Conservation (phyloP, 92 coral and sea anemone species). For the Plumapathes pennacea region DNA sequence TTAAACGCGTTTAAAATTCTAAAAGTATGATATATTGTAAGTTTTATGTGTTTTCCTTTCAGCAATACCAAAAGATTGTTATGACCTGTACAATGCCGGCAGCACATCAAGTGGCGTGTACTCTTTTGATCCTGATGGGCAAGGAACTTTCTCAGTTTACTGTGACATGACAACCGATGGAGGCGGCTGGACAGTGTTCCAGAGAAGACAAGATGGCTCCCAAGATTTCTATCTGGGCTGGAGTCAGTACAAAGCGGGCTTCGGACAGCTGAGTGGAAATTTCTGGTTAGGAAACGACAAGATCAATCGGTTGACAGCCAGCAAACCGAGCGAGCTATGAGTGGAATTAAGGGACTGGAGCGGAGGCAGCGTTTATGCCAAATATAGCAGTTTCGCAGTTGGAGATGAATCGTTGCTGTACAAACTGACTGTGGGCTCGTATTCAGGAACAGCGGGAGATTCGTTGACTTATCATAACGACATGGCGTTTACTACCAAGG, state of each 20-base stretch:
- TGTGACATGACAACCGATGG: slow-evolving; percentile 62
- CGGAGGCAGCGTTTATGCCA: slow-evolving; percentile 36
- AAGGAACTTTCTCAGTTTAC: slow-evolving; percentile 45
- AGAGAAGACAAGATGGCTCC: slow-evolving; percentile 63
- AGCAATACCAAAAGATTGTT: no score
- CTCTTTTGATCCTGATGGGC: slow-evolving; percentile 37
- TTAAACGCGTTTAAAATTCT: no score
- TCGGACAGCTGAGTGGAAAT: slow-evolving; percentile 51
- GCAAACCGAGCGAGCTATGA: slow-evolving; percentile 19
- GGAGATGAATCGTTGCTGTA: slow-evolving; percentile 49
- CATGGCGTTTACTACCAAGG: slow-evolving; percentile 30
- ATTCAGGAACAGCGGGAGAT: slow-evolving; percentile 45
- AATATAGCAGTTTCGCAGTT: slow-evolving; percentile 47
- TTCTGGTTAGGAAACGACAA: slow-evolving; percentile 53
- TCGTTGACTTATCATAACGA: slow-evolving; percentile 4
- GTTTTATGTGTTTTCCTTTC: no score
- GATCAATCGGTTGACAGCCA: slow-evolving; percentile 52
- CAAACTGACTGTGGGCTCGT: slow-evolving; percentile 53
- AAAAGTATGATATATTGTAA: no score
- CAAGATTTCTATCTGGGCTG: slow-evolving; percentile 47
- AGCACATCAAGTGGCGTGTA: slow-evolving; percentile 24
- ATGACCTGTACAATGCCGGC: slow-evolving; percentile 4
- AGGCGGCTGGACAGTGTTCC: slow-evolving; percentile 64
- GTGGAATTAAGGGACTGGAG: slow-evolving; percentile 58
- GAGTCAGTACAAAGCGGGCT: slow-evolving; percentile 51